A percentile compares a stretch with the other conserved stretches of the same genome.
Conservation (phyloP, 2,113 vertebrate species). For the Neodontobutis hainanensis region DNA sequence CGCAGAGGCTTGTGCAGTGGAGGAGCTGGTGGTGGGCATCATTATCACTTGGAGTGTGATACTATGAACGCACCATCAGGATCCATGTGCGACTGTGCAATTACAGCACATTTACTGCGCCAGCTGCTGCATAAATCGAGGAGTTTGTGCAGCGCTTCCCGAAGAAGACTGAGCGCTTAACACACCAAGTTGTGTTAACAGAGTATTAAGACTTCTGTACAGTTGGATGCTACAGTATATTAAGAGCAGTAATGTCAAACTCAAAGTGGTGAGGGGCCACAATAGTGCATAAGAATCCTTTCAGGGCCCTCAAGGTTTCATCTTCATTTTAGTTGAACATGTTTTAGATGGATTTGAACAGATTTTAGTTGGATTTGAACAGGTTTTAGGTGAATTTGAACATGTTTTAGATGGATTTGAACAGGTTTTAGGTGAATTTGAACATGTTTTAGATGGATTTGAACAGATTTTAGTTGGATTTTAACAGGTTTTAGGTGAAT, state of each 20-base stretch:
- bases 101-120: constrained; percentile 68
- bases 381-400: too few species aligned
- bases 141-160: constrained; percentile 46
- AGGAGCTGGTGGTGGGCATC: constrained; percentile 31
- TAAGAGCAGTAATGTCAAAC: constrained; percentile 15
- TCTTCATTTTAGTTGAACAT: too few species aligned
- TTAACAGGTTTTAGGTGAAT: too few species aligned
- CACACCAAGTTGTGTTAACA: constrained; percentile 47
- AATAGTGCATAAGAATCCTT: constrained; percentile 5
- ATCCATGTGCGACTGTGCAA: constrained; percentile 68
- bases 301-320: too few species aligned
- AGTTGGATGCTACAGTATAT: constrained; percentile 13
- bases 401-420: too few species aligned
- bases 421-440: too few species aligned
- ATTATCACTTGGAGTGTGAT: constrained; percentile 71
- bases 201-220: constrained; percentile 44
- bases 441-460: too few species aligned
- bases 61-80: constrained; percentile 46
- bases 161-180: constrained; percentile 45
- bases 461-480: too few species aligned
- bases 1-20: constrained; percentile 3
- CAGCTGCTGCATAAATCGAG: constrained; percentile 70
- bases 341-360: too few species aligned
- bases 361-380: too few species aligned
- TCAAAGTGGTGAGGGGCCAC: not conserved